phyloP scores from a whole-genome alignment of 2,797 vertebrate species.

The Hozukius guyotensis region DNA sequence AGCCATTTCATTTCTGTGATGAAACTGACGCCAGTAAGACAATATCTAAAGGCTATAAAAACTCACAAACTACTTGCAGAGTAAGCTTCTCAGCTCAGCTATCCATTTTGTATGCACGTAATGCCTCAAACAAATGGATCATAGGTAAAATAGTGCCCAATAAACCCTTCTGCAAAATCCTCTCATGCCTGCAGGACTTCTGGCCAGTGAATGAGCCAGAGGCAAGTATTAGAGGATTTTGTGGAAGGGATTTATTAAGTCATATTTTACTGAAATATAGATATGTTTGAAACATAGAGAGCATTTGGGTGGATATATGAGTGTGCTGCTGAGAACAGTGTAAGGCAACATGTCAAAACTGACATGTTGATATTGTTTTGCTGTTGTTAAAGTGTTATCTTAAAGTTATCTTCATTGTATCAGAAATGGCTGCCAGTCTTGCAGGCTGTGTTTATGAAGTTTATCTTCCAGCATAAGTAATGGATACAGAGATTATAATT shows the following conservation, averaged over 20 bases:
- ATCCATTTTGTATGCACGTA: constrained; percentile 10
- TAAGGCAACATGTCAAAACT: neutral
- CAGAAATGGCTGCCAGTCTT: constrained; percentile 23
- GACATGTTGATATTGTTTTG: neutral
- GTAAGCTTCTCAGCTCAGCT: neutral
- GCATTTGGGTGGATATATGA: neutral
- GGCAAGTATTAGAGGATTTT: constrained; percentile 48
- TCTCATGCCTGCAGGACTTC: constrained; percentile 25
- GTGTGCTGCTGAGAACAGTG: neutral
- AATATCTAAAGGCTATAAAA: constrained; percentile 2
- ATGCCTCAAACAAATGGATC: constrained; percentile 30
- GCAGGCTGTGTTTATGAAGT: neutral
- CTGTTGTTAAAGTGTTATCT: neutral
- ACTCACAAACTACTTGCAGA: neutral
- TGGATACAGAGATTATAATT: neutral
- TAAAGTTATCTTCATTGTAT: neutral
- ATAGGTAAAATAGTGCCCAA: constrained; percentile 22
- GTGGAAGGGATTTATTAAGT: constrained; percentile 24
- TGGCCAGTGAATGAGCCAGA: constrained; percentile 27
- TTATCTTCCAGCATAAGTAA: neutral
- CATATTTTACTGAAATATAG: constrained; percentile 31
- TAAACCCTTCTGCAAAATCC: constrained; percentile 39
- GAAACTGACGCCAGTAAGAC: neutral
- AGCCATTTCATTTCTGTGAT: neutral
- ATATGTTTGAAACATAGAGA: constrained; percentile 19